Base-by-base conservation (phyloP, 2,888 invertebrate genomes). In the Ophion ellenae region DNA sequence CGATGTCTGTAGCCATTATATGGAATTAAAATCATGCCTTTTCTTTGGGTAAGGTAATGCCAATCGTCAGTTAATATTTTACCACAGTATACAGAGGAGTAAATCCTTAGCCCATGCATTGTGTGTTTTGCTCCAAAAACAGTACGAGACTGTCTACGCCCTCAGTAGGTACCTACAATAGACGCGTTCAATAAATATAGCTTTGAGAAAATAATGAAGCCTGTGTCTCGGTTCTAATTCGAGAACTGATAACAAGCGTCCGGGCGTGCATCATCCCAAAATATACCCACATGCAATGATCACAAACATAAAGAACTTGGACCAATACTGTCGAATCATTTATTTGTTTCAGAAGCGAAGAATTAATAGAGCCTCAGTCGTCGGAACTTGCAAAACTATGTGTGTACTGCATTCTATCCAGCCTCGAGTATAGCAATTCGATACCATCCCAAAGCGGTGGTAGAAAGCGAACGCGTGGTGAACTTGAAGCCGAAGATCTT, bases 361-460 rank as follows among this genome's bases (percentile, higher is more conserved):
- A 97, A 84, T 95, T 97, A 81, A 96, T 97, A 7, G 97, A 98
- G 92, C 97, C 97, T 0, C 98, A 98, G 91, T 96, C 97, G 36
- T 96, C 97, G 36, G 95, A 97, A 0, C 93, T 98, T 82, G 98
- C 98, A 0, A 96, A 96, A 90, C 94, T 98, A 10, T 95, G 96
- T 85, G 97, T 97, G 0, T 97, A 97, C 89, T 96, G 96, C 90
- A 96, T 97, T 87, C 96, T 96, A 89, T 97, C 97, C 20, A 96
- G 96, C 71, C 93, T 97, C 57, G 97, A 97, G 90, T 95, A 95
- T 81, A 93, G 91, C 70, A 93, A 94, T 83, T 95, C 95, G 6
- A 95, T 93, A 87, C 93, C 94, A 2, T 95, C 95, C 89, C 92
- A 93, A 9, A 92, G 93, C 2, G 94, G 90, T 53, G 93, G 92